phyloP scores from a whole-genome alignment of 2,888 invertebrate genomes.

The Quadroppia sp. region DNA sequence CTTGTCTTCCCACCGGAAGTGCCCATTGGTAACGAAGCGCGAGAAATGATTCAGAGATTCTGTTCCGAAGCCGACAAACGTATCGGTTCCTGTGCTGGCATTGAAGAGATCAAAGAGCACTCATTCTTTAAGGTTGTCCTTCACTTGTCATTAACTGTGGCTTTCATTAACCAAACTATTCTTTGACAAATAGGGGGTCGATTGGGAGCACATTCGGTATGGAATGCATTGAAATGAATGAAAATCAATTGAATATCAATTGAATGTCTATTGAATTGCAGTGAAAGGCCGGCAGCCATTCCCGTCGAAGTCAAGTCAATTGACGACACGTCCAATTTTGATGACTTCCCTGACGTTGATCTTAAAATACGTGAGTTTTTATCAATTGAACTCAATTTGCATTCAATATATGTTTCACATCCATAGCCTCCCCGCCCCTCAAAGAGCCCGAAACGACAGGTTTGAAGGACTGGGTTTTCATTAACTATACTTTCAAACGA shows the following conservation, averaged over 20 bases:
- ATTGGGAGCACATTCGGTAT: constrained; percentile 95
- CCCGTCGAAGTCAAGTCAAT: constrained; percentile 96
- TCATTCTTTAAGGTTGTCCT: constrained; percentile 69
- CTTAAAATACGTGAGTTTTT: constrained; percentile 87
- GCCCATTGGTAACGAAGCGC: constrained; percentile 96
- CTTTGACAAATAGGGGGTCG: constrained; percentile 62
- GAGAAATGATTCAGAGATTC: constrained; percentile 86
- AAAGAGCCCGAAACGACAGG: constrained; percentile 82
- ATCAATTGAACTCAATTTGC: constrained; percentile 3
- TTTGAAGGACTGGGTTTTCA: constrained; percentile 99
- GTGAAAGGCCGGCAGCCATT: constrained; percentile 94
- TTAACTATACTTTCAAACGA: constrained; percentile 99
- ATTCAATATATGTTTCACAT: constrained; percentile 50
- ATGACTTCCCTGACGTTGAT: constrained; percentile 99
- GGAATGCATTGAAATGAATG: too few relatives aligned
- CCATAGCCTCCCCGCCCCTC: constrained; percentile 72
- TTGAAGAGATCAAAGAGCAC: constrained; percentile 85
- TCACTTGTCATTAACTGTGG: neutral
- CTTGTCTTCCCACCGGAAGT: constrained; percentile 98
- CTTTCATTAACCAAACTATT: neutral
- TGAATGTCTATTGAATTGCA: constrained; percentile 43
- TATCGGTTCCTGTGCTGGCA: constrained; percentile 79
- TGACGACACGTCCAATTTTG: constrained; percentile 99
- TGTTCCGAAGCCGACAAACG: constrained; percentile 95
- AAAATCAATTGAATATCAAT: too few relatives aligned